phyloP scores from a whole-genome alignment of 2,888 invertebrate genomes.

The Drosophila mercatorum region DNA sequence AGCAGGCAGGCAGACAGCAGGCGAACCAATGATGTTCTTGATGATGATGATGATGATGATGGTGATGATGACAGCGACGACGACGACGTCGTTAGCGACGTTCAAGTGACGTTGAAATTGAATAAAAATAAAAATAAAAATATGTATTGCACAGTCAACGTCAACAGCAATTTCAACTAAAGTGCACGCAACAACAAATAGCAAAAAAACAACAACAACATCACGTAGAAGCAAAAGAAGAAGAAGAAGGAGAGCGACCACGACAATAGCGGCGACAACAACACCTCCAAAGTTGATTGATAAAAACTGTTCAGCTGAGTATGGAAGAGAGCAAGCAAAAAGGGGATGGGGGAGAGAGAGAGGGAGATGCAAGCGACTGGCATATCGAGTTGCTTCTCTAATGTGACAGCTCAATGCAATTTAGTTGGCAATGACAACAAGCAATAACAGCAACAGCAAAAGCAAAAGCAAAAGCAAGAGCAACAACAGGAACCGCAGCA shows the following conservation, averaged over 20 bases:
- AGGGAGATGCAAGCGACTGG: conserved; percentile 26
- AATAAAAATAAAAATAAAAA: conserved; percentile 67
- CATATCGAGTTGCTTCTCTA: conserved; percentile 79
- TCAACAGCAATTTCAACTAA: conserved; percentile 76
- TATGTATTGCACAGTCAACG: conserved; percentile 63
- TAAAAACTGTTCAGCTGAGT: conserved; percentile 68
- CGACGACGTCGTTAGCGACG: conserved; percentile 49
- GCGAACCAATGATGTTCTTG: no score
- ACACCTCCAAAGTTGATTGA: conserved; percentile 78
- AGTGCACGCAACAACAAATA: conserved; percentile 76
- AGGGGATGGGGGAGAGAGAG: not conserved
- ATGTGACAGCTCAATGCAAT: conserved; percentile 82
- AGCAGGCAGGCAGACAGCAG: conserved; percentile 1
- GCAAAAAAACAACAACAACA: conserved; percentile 23
- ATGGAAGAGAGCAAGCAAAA: conserved; percentile 38
- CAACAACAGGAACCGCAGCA: conserved; percentile 53
- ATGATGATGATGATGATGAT: not conserved
- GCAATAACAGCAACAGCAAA: conserved; percentile 46
- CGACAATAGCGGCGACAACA: conserved; percentile 55
- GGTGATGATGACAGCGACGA: conserved; percentile 24
- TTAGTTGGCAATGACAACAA: conserved; percentile 75
- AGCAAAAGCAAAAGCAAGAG: conserved; percentile 29
- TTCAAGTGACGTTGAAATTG: conserved; percentile 71
- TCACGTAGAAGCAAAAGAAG: conserved; percentile 13
- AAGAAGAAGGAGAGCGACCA: conserved; percentile 39